Evolutionary conservation across 2,888 invertebrate genomes (phyloP).

Genomic region (Heliconius ismenius): DNA sequence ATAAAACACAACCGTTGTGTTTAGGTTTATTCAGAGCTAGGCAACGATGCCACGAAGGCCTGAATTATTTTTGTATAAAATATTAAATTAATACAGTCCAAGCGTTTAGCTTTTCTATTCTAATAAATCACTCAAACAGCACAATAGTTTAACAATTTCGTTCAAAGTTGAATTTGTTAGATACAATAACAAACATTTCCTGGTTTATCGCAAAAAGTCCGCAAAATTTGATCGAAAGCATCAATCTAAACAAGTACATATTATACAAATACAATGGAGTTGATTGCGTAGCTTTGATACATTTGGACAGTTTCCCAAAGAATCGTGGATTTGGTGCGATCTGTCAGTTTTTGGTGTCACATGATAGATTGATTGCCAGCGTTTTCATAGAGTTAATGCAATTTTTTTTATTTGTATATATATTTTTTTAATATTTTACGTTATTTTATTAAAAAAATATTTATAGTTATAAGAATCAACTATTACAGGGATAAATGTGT

Average conservation of each 20-base stretch:
- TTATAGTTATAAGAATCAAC: not conserved
- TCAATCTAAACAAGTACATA: slow-evolving; percentile 71
- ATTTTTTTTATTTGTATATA: not conserved
- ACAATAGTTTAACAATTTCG: slow-evolving; percentile 12
- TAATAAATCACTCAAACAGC: slow-evolving; percentile 3
- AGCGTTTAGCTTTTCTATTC: not conserved
- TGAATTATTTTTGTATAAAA: not conserved
- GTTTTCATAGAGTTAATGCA: slow-evolving; percentile 6
- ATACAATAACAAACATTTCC: slow-evolving; percentile 51
- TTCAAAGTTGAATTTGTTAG: slow-evolving; percentile 42
- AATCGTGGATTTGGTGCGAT: slow-evolving; percentile 61
- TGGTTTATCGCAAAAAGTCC: slow-evolving; percentile 54
- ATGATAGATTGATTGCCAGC: slow-evolving; percentile 66
- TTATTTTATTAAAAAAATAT: not conserved
- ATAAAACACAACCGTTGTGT: not conserved
- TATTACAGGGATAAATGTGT: too few relatives aligned
- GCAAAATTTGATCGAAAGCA: slow-evolving; percentile 65
- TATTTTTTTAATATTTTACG: not conserved
- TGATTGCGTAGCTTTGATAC: slow-evolving; percentile 64
- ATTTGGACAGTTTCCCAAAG: slow-evolving; percentile 57
- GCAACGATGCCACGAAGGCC: not conserved
- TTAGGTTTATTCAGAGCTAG: not conserved
- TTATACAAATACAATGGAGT: slow-evolving; percentile 61
- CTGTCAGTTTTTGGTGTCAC: slow-evolving; percentile 59
- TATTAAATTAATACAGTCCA: not conserved